Base-by-base conservation (phyloP, 2,888 invertebrate species). In the Itoplectis maculator region DNA sequence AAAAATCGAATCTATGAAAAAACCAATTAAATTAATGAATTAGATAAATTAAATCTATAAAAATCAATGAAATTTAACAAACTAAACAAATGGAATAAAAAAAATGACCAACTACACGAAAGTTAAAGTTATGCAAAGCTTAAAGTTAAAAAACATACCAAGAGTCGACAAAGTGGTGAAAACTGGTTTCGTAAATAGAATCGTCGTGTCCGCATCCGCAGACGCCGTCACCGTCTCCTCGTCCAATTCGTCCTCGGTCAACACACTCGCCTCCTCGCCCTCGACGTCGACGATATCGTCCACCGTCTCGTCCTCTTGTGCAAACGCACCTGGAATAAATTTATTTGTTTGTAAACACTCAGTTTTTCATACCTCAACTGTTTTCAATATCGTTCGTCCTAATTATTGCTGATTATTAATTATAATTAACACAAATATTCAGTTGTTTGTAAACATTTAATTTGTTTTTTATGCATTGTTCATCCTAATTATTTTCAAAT, bases 201-300 rank as follows among this genome's bases (percentile, higher is more conserved):
- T 95, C 15, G 96, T 96, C 0, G 99, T 97, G 88, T 98, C 98
- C 2, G 98, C 97, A 94, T 99, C 97, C 61, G 97, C 97, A 0
- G 99, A 98, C 2, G 97, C 96, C 84, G 95, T 95, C 2, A 95
- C 94, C 83, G 95, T 95, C 87, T 95, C 95, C 85, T 95, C 95
- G 40, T 96, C 96, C 2, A 88, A 82, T 68, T 93, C 93, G 77
- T 93, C 93, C 59, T 93, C 93, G 1, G 92, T 88, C 59, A 93
- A 91, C n/a, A 93, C 90, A 78, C 91, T 93, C 78, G 92, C 93
- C n/a, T 94, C 94, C 66, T 95, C 95, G 0, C 95, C 94, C 51
- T 94, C 94, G 66, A 95, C 95, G 40, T 95, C 95, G 29, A 94
- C 94, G 0, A 93, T 90, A 69, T 94, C 94, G 56, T 94, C 94